Conservation (phyloP, 2,888 invertebrate species). For the Mactromeris polynyma region DNA sequence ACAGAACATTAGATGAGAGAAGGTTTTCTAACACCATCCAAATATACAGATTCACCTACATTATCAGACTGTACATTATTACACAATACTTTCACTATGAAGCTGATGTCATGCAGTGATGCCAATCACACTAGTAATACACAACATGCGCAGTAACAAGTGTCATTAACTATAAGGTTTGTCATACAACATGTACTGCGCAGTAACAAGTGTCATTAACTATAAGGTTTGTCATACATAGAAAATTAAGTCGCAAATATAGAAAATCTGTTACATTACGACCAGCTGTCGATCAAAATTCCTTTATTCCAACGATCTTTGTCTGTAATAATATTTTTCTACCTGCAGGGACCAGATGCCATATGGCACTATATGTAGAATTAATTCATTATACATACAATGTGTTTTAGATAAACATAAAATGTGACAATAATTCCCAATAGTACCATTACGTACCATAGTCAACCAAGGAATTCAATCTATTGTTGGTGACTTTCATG, state of each 20-base stretch:
- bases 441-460: not conserved
- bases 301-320: not conserved
- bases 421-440: too few species aligned
- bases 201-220: not conserved
- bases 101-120: not conserved
- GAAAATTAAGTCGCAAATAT: not conserved
- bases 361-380: not conserved
- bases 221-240: not conserved
- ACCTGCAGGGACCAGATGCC: not conserved
- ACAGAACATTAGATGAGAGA: too few species aligned
- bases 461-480: not conserved
- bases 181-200: not conserved
- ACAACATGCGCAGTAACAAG: not conserved
- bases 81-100: not conserved
- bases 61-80: too few species aligned
- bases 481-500: not conserved
- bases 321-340: not conserved
- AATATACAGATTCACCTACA: too few species aligned
- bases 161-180: not conserved
- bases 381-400: not conserved
- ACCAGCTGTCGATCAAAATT: not conserved
- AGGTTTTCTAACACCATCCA: too few species aligned
- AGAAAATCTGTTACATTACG: not conserved
- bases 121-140: not conserved
- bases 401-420: not conserved